These are phyloP conservation scores for Rambutsinella grinnellia DNA, from an alignment of 2,888 invertebrate species.

Conservation along the genomic window DNA sequence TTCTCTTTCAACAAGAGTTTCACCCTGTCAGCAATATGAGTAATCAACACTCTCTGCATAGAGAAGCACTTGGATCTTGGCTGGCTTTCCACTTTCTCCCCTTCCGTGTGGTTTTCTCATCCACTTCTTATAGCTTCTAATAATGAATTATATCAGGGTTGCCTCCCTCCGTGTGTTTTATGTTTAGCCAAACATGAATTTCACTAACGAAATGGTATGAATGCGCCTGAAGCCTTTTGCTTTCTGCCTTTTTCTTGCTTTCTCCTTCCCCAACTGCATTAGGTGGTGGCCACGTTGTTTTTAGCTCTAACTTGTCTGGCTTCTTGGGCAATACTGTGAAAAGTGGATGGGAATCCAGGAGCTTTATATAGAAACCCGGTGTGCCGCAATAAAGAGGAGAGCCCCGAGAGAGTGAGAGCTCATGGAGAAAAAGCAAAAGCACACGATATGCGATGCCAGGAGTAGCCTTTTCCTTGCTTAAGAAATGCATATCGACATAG, in stretches of 20 bases:
- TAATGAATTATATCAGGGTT: too few species aligned
- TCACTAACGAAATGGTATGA: not conserved
- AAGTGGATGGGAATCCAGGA: constrained; percentile 46
- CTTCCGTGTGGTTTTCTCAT: constrained; percentile 33
- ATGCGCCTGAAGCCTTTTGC: constrained; percentile 38
- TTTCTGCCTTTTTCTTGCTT: constrained; percentile 36
- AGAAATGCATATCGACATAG: too few species aligned
- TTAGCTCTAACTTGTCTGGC: constrained; percentile 44
- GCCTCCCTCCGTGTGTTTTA: not conserved
- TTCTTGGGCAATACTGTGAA: constrained; percentile 53
- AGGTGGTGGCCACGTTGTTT: not conserved
- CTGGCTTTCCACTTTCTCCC: constrained; percentile 1
- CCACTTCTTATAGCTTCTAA: too few species aligned
- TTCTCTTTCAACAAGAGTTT: constrained; percentile 5
- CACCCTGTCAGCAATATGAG: constrained; percentile 20
- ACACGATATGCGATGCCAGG: too few species aligned
- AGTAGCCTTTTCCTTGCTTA: too few species aligned
- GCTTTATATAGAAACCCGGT: constrained; percentile 54
- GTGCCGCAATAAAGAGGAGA: constrained; percentile 53
- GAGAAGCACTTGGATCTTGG: not conserved
- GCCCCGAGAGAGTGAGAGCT: constrained; percentile 51
- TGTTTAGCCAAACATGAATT: constrained; percentile 22
- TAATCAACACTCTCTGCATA: constrained; percentile 31
- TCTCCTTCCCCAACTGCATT: constrained; percentile 8
- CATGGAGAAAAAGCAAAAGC: too few species aligned